phyloP scores from a whole-genome alignment of 2,888 invertebrate genomes.

The Heliconius erato region DNA sequence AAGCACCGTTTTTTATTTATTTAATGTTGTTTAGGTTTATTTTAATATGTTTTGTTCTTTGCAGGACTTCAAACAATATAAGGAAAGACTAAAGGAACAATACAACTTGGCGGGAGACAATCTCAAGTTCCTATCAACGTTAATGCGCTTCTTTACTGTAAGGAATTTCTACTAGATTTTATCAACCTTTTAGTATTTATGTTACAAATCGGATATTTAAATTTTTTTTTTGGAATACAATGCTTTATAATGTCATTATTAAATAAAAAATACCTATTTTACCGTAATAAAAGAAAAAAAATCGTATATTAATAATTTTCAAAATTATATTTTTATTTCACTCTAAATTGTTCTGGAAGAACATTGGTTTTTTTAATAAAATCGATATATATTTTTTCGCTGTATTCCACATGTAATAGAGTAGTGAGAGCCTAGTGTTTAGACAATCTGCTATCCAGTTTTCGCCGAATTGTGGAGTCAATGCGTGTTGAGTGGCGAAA shows the following conservation, averaged over 20 bases:
- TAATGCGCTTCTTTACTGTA: slow-evolving; percentile 90
- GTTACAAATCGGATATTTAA: neutral
- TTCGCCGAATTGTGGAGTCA: no score
- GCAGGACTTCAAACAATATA: slow-evolving; percentile 86
- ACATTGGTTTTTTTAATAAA: no score
- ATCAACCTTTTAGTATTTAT: neutral
- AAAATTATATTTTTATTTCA: no score
- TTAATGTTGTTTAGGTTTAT: slow-evolving; percentile 42
- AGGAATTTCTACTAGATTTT: slow-evolving; percentile 49
- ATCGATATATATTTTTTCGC: no score
- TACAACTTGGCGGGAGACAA: slow-evolving; percentile 92
- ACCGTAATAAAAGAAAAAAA: neutral
- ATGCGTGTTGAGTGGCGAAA: no score
- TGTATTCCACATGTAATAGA: no score
- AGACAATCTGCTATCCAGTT: no score
- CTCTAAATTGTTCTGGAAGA: no score
- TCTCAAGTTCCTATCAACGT: slow-evolving; percentile 90
- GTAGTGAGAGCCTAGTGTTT: no score
- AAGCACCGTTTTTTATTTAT: neutral
- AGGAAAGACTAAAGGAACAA: slow-evolving; percentile 87
- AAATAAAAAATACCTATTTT: neutral
- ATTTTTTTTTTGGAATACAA: neutral
- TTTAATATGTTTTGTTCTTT: slow-evolving; percentile 70
- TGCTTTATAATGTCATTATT: neutral
- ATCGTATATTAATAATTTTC: no score